Conservation (phyloP, 2,797 vertebrate species). For the Graptemys geographica region DNA sequence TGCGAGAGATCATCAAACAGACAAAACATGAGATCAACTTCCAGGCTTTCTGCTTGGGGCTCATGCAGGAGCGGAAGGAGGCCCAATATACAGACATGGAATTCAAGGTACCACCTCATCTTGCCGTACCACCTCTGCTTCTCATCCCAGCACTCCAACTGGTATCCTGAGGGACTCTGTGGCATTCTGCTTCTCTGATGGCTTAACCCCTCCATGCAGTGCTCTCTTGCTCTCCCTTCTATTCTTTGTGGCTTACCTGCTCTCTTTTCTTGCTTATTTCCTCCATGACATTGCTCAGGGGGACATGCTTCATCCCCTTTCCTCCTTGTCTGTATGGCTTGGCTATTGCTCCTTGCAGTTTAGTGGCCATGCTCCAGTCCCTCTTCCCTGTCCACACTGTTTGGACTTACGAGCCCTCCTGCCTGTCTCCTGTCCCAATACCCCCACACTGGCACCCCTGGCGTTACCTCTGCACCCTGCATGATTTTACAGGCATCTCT, state of each 20-base stretch:
- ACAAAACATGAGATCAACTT: slow-evolving; percentile 99
- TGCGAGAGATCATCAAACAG: slow-evolving; percentile 98
- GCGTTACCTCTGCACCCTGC: background rate
- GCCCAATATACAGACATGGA: slow-evolving; percentile 93
- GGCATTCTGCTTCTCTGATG: background rate
- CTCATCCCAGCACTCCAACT: background rate
- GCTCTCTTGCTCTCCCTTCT: background rate
- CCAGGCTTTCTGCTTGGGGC: slow-evolving; percentile 96
- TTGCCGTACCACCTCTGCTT: background rate
- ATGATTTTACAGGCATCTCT: background rate
- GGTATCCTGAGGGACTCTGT: background rate
- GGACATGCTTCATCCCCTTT: background rate
- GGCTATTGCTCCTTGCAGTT: background rate
- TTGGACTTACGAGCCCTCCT: background rate
- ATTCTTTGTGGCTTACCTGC: background rate
- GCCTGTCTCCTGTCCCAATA: background rate
- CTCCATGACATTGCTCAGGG: background rate
- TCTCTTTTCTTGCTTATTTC: background rate
- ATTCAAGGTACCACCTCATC: slow-evolving; percentile 87
- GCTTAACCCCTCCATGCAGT: fast-evolving
- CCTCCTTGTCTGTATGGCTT: background rate
- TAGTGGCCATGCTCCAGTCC: background rate
- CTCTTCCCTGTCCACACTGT: background rate
- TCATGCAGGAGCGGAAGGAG: slow-evolving; percentile 99
- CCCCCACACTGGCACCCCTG: background rate